Evolutionary conservation across 2,113 vertebrate genomes (phyloP).

Genomic region (Edolisoma coerulescens): DNA sequence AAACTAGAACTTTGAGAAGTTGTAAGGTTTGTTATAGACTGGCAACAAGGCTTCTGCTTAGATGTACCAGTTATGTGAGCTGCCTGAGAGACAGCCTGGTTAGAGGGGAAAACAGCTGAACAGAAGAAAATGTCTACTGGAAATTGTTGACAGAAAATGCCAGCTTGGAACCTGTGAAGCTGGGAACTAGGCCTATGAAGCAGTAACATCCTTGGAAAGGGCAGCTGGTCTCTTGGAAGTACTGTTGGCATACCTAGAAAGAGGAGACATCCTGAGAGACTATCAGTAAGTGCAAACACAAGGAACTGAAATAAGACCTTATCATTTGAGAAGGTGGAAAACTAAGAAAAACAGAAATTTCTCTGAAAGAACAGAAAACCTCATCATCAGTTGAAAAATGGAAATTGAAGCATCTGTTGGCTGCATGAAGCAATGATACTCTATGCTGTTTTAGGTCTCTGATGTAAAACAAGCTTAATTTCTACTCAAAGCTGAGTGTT

Average conservation of each 20-base stretch:
- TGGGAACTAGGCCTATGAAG: not conserved
- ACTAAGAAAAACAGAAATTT: not conserved
- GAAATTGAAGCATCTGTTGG: not conserved
- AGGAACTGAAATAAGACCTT: not conserved
- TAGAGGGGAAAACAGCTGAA: not conserved
- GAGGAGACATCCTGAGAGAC: not conserved
- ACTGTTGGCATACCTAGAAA: not conserved
- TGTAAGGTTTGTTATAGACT: conserved; percentile 6
- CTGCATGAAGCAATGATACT: not conserved
- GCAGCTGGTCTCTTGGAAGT: not conserved
- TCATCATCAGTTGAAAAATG: not conserved
- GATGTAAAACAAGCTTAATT: not conserved
- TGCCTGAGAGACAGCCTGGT: not conserved
- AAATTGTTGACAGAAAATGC: not conserved
- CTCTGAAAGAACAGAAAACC: not conserved
- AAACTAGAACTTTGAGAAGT: not conserved
- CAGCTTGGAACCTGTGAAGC: not conserved
- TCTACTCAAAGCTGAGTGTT: not conserved
- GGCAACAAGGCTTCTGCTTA: not conserved
- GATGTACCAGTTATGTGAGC: not conserved
- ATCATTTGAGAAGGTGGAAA: not conserved
- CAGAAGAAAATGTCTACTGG: not conserved
- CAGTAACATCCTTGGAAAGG: not conserved
- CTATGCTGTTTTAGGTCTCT: not conserved
- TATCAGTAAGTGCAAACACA: not conserved